phyloP scores from a whole-genome alignment of 1,140 invertebrate species.

The Lasaia peninsularis region DNA sequence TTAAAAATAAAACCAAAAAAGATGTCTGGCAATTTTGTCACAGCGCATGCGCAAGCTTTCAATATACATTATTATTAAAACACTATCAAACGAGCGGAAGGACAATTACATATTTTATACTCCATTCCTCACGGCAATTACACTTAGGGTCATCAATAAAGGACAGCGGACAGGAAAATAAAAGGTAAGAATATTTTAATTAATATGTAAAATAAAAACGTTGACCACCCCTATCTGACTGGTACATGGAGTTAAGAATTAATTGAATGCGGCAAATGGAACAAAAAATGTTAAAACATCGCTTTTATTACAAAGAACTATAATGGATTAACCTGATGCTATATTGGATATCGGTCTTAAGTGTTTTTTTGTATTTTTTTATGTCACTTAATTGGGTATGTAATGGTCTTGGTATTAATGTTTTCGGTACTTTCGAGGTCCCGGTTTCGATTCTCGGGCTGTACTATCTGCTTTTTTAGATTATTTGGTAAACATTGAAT shows the following conservation, averaged over 20 bases:
- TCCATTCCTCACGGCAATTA: not conserved
- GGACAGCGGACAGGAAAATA: constrained; percentile 2
- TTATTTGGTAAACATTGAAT: no score
- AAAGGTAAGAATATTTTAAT: constrained; percentile 15
- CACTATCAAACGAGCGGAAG: constrained; percentile 1
- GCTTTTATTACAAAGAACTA: no score
- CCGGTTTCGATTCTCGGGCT: no score
- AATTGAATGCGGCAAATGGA: not conserved
- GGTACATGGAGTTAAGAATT: not conserved
- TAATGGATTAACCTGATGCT: no score
- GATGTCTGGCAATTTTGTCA: not conserved
- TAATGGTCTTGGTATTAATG: no score
- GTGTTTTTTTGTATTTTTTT: no score
- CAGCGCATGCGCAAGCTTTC: not conserved
- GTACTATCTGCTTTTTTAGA: no score
- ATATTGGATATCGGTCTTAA: no score
- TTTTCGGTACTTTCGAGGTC: no score
- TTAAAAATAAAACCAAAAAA: not conserved
- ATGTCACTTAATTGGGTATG: no score
- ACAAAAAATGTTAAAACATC: no score
- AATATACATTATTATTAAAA: constrained; percentile 6
- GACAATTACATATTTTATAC: constrained; percentile 8
- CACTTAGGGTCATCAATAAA: not conserved
- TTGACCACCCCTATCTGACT: constrained; percentile 1
- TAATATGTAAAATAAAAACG: constrained; percentile 18